These are phyloP conservation scores for Acanthurus tractus DNA, from an alignment of 2,797 vertebrate species.

Conservation along the genomic window DNA sequence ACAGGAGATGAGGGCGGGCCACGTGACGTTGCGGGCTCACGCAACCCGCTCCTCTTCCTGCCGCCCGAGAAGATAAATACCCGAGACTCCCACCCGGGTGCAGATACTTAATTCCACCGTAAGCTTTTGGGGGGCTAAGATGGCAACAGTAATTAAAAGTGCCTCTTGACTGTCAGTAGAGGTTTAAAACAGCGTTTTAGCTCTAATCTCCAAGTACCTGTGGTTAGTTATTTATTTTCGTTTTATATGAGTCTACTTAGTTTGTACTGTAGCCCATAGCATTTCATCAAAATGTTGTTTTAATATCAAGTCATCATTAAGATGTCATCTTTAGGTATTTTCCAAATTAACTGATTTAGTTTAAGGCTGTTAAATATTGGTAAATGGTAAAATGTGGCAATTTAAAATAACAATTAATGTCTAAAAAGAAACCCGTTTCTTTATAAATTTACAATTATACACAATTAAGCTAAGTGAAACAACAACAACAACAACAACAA, in stretches of 20 bases:
- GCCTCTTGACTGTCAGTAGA: neutral
- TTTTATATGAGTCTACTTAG: neutral
- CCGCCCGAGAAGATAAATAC: conserved; percentile 27
- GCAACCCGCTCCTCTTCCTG: conserved; percentile 15
- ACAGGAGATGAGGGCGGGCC: conserved; percentile 63
- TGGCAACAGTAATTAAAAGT: too few species aligned
- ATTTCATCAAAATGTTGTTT: neutral
- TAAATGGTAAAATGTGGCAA: too few species aligned
- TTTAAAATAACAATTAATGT: too few species aligned
- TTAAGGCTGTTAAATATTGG: too few species aligned
- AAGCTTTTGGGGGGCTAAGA: neutral
- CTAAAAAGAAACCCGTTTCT: too few species aligned
- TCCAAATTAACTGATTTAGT: too few species aligned
- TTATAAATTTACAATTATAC: too few species aligned
- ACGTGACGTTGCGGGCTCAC: conserved; percentile 65
- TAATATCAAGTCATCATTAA: too few species aligned
- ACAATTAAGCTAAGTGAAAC: too few species aligned
- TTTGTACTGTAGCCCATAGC: neutral
- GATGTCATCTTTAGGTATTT: too few species aligned
- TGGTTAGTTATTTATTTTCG: neutral
- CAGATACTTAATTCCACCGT: neutral
- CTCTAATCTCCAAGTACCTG: neutral
- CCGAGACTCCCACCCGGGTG: neutral
- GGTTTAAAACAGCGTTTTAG: neutral
- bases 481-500: too few species aligned